Base-by-base conservation (phyloP, 2,888 invertebrate species). In the Eupithecia abbreviata region DNA sequence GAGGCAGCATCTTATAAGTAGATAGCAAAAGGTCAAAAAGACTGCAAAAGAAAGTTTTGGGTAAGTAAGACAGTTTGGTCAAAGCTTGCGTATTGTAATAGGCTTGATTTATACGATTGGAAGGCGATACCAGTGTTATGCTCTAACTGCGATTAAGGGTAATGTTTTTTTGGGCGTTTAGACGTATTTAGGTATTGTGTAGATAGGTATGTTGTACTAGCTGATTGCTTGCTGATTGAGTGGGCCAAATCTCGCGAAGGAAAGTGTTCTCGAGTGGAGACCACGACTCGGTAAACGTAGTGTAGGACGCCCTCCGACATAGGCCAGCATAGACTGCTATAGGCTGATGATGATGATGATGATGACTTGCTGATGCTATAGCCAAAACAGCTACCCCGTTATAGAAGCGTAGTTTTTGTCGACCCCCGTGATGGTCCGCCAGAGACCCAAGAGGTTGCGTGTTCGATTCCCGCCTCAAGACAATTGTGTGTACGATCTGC, bases 1-100 rank as follows among this genome's bases (percentile, higher is more conserved):
- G 68, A 47, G 47, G 30, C 30, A 47, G 69, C 47, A 47, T 69
- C 69, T 15, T 51, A 72, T 47, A 49, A 69, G 69, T 69, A 69
- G 45, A 10, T 42, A 66, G 43, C 7, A 41, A 9, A 55, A 72
- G 43, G 62, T 72, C 58, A 47, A 62, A 62, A 65, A 58, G 72
- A 30, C 65, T 18, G 43, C 58, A 71, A 71, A 58, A 71, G 6
- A 55, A 70, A 51, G 49, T 70, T 58, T 41, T 70, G 6, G 66
- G 45, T 41, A 69, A 47, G 45, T 69, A 30, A 13, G 69, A 45
- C 30, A 69, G 13, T 66, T 66, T 66, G 66, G 41, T 66, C 66
- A 42, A 66, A 66, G 66, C 42, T 66, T 42, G 66, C 41, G 15
- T 18, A 66, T 58, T 41, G 66, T 66, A 66, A 42, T 42, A 3